Evolutionary conservation across 2,113 vertebrate species (phyloP).

Genomic region (Halcyon malimbica): DNA sequence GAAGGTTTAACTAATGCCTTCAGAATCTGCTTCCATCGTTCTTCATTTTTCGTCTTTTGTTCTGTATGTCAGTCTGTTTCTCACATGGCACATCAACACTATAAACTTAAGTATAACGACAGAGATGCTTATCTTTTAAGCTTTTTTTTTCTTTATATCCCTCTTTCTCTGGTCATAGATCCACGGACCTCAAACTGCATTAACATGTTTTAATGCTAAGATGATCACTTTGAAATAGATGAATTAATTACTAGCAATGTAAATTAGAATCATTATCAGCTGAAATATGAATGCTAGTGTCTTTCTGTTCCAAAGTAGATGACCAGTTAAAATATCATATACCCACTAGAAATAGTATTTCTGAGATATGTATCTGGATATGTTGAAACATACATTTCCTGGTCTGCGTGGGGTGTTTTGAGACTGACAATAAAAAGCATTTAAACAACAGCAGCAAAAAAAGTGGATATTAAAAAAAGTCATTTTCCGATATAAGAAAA

Average conservation of each 20-base stretch:
- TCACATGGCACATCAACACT: not conserved
- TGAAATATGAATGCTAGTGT: not conserved
- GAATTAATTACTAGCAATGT: not conserved
- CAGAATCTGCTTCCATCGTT: not conserved
- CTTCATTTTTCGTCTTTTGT: not conserved
- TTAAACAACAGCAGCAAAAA: not conserved
- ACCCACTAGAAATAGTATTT: not conserved
- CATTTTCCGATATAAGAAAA: not conserved
- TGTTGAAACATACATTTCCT: not conserved
- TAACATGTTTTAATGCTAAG: not conserved
- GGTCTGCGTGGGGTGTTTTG: not conserved
- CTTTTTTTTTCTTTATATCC: not conserved
- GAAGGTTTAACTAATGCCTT: not conserved
- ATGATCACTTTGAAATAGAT: not conserved
- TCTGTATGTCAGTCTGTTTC: not conserved
- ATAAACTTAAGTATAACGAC: not conserved
- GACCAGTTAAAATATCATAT: not conserved
- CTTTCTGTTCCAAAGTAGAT: not conserved
- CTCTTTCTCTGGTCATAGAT: not conserved
- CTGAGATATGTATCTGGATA: not conserved
- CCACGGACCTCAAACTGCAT: not conserved
- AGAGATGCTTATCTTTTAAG: not conserved
- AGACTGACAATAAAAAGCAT: not conserved
- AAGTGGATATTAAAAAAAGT: not conserved
- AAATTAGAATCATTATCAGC: not conserved